A percentile compares a stretch with the other conserved stretches of the same genome.
Evolutionary conservation across 2,797 vertebrate genomes (phyloP).

Genomic region (Pseudochaenichthys georgianus): DNA sequence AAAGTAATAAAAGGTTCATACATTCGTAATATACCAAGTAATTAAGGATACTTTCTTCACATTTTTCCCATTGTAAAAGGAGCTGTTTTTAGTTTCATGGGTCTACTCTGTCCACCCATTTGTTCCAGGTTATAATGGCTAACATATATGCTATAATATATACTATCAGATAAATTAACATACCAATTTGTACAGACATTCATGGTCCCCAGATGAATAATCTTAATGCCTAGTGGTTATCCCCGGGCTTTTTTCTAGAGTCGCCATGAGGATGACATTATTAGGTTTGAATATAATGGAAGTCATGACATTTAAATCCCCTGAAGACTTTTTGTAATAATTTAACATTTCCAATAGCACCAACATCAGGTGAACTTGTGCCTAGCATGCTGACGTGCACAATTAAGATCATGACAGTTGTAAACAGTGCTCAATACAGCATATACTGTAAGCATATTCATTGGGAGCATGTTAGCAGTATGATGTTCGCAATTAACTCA

Average conservation of each 20-base stretch:
- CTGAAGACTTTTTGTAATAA: background rate
- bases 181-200: background rate
- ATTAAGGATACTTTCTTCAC: background rate
- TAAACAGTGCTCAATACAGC: background rate
- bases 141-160: no score
- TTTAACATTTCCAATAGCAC: background rate
- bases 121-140: background rate
- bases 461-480: background rate
- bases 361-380: background rate
- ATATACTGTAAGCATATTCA: background rate
- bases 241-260: background rate
- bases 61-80: background rate
- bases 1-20: background rate
- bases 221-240: background rate
- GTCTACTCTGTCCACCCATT: background rate
- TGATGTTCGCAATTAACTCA: no score
- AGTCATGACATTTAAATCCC: background rate
- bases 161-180: background rate
- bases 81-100: background rate
- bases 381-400: background rate
- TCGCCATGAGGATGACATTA: background rate
- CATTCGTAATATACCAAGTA: background rate
- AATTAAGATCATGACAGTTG: background rate
- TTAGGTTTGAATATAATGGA: background rate
- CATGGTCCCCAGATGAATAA: background rate